A percentile compares a stretch with the other conserved stretches of the same genome.
Conservation (phyloP, 2,113 vertebrate genomes). For the Choloepus hoffmanni region DNA sequence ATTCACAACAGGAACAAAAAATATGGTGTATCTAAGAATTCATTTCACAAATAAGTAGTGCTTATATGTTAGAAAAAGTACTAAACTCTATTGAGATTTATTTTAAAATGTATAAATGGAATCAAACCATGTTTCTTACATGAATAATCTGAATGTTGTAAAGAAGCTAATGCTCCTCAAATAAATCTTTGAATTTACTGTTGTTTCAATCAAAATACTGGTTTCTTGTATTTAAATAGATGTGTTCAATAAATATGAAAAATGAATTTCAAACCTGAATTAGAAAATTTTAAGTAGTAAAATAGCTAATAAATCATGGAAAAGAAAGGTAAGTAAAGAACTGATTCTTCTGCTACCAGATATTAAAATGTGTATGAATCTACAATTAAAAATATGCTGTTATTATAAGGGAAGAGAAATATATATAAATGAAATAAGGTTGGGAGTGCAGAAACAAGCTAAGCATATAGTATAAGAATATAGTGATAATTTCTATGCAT, state of each 20-base stretch:
- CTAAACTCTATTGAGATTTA: not conserved
- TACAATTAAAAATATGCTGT: not conserved
- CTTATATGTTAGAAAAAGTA: not conserved
- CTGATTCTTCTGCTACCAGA: not conserved
- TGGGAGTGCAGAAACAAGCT: not conserved
- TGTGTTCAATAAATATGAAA: constrained; percentile 46
- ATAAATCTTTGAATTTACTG: not conserved
- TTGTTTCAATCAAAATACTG: not conserved
- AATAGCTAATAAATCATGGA: not conserved
- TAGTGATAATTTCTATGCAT: not conserved
- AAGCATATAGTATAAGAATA: not conserved
- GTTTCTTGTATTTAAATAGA: not conserved
- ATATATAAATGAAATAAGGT: not conserved
- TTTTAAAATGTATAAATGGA: not conserved
- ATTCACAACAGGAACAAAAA: not conserved
- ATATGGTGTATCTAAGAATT: not conserved
- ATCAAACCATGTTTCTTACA: not conserved
- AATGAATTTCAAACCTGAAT: not conserved
- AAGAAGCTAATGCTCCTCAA: constrained; percentile 12
- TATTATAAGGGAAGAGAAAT: not conserved
- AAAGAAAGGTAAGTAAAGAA: not conserved
- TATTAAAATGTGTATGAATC: not conserved
- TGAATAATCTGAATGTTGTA: not conserved
- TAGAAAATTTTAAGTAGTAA: not conserved
- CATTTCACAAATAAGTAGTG: not conserved